These are phyloP conservation scores for Harpagifer antarcticus DNA, from an alignment of 2,797 vertebrate genomes.

Conservation along the genomic window DNA sequence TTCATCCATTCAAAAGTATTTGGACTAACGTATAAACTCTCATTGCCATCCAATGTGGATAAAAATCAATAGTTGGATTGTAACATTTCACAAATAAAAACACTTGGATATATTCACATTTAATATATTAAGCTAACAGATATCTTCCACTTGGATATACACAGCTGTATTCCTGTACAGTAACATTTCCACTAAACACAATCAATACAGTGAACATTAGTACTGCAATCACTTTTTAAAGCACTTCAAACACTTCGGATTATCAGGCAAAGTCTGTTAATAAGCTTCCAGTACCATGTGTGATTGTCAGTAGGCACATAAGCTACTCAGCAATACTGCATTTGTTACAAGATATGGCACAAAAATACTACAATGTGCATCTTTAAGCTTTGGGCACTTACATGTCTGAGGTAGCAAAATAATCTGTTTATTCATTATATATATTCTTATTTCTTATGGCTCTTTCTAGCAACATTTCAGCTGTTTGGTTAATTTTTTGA, in stretches of 20 bases:
- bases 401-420: conserved; percentile 91
- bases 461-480: conserved; percentile 46
- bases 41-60: not conserved
- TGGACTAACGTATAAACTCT: conserved; percentile 1
- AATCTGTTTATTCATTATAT: conserved; percentile 65
- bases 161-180: conserved; percentile 5
- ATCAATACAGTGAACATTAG: conserved; percentile 6
- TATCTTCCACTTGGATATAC: conserved; percentile 16
- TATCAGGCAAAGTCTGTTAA: too few species aligned
- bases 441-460: conserved; percentile 52
- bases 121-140: conserved; percentile 10
- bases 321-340: conserved; percentile 52
- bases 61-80: conserved; percentile 4
- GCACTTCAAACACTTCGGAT: conserved; percentile 6
- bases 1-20: conserved; percentile 11
- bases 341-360: conserved; percentile 77
- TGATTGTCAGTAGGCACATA: conserved; percentile 57
- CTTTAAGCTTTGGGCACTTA: conserved; percentile 82
- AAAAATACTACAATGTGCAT: conserved; percentile 73
- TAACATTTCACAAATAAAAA: conserved; percentile 20
- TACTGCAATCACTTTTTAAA: conserved; percentile 26
- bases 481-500: conserved; percentile 46
- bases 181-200: not conserved
- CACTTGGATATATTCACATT: conserved; percentile 8
- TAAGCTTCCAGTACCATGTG: not conserved